Percentiles rank a stretch among this genome's conserved stretches.
Evolutionary conservation across 2,113 vertebrate species (phyloP).

Genomic region (Equus przewalskii): DNA sequence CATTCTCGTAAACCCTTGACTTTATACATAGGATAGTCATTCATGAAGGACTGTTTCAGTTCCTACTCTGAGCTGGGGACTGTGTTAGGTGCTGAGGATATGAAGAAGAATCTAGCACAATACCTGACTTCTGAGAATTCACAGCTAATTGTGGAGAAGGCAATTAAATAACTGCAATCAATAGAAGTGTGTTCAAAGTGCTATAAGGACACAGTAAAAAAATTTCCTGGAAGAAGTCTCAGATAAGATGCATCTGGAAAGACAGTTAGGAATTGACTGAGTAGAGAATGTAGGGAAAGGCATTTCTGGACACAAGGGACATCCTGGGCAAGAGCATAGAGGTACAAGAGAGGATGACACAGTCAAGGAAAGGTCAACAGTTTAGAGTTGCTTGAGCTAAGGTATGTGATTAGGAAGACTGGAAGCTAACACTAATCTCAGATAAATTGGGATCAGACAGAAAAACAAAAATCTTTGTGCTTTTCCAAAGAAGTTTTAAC

Average conservation of each 20-base stretch:
- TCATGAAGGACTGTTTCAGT: background rate
- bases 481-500: constrained; percentile 56
- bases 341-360: background rate
- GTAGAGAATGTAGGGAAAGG: background rate
- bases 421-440: background rate
- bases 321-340: background rate
- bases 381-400: background rate
- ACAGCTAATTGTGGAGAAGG: background rate
- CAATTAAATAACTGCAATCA: background rate
- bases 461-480: background rate
- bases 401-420: background rate
- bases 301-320: background rate
- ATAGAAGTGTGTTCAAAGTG: background rate
- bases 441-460: background rate
- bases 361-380: background rate
- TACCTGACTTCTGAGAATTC: background rate
- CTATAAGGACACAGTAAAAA: background rate
- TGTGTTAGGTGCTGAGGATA: background rate
- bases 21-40: background rate
- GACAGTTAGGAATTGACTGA: background rate
- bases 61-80: background rate
- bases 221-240: background rate
- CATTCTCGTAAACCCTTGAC: background rate
- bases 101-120: background rate
- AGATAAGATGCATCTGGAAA: background rate